Conservation (phyloP, 92 coral and sea anemone species). For the Montipora capitata region DNA sequence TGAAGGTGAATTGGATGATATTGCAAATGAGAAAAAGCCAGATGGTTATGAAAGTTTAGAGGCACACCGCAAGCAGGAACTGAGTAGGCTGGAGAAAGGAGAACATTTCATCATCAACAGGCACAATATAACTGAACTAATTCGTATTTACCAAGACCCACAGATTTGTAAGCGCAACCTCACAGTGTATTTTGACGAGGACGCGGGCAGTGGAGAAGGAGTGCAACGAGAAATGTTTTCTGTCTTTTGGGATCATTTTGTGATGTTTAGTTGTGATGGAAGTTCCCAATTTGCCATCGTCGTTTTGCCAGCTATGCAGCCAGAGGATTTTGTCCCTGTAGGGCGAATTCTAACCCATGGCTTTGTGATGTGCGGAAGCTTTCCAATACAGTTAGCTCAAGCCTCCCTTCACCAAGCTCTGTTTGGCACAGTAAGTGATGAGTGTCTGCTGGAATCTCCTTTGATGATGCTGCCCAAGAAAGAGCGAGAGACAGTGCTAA, state of each 20-base stretch:
- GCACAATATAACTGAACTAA: too few relatives aligned
- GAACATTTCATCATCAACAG: too few relatives aligned
- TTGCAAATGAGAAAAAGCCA: too few relatives aligned
- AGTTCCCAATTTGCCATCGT: neutral
- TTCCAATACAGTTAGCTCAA: constrained; percentile 60
- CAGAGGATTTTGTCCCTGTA: neutral
- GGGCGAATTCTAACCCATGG: constrained; percentile 57
- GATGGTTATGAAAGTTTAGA: too few relatives aligned
- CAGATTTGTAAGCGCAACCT: neutral
- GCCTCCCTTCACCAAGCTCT: constrained; percentile 64
- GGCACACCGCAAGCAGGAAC: too few relatives aligned
- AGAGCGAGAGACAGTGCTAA: constrained; percentile 18
- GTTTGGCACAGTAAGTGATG: constrained; percentile 36
- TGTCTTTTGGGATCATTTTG: constrained; percentile 42
- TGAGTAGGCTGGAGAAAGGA: too few relatives aligned
- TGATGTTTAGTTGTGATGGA: constrained; percentile 40
- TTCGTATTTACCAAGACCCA: too few relatives aligned
- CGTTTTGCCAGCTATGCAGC: neutral
- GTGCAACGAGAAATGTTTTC: constrained; percentile 37
- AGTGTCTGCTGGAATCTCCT: constrained; percentile 53
- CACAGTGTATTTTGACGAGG: neutral
- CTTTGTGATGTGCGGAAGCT: constrained; percentile 55
- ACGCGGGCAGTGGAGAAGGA: constrained; percentile 32
- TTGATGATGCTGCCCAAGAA: constrained; percentile 45
- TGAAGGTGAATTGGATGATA: neutral